A percentile compares a stretch with the other conserved stretches of the same genome.
Conservation (phyloP, 2,888 invertebrate species). For the Leucania comma region DNA sequence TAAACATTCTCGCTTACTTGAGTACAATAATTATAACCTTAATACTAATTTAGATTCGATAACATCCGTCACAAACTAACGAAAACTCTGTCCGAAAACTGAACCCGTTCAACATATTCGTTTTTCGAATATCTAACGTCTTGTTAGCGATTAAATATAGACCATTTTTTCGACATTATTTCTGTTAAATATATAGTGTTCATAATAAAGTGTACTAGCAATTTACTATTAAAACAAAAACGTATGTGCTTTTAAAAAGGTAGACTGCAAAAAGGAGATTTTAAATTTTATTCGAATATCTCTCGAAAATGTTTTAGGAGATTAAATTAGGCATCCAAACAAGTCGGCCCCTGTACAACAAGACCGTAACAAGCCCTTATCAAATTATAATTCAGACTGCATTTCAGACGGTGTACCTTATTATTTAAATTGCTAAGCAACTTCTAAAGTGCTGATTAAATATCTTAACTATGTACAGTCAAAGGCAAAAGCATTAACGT, state of each 20-base stretch:
- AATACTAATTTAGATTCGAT: too few species aligned
- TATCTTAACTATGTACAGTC: slow-evolving; percentile 48
- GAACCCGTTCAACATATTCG: too few species aligned
- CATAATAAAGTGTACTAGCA: neutral
- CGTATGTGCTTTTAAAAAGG: neutral
- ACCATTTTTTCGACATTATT: too few species aligned
- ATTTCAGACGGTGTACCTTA: slow-evolving; percentile 47
- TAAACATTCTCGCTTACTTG: too few species aligned
- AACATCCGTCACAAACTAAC: too few species aligned
- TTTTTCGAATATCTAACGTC: too few species aligned
- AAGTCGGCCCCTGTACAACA: slow-evolving; percentile 7
- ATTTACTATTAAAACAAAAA: neutral
- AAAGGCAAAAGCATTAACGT: neutral
- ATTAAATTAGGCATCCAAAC: slow-evolving; percentile 3
- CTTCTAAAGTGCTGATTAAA: slow-evolving; percentile 61
- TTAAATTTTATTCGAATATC: neutral
- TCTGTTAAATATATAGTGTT: too few species aligned
- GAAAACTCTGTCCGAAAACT: too few species aligned
- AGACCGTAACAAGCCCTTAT: slow-evolving; percentile 23
- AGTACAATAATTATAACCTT: too few species aligned
- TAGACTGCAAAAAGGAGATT: neutral
- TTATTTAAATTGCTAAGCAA: slow-evolving; percentile 62
- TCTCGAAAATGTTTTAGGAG: neutral
- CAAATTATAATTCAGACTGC: slow-evolving; percentile 36
- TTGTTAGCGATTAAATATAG: too few species aligned